Base-by-base conservation (phyloP, 2,113 vertebrate species). In the Phocoena sinus region DNA sequence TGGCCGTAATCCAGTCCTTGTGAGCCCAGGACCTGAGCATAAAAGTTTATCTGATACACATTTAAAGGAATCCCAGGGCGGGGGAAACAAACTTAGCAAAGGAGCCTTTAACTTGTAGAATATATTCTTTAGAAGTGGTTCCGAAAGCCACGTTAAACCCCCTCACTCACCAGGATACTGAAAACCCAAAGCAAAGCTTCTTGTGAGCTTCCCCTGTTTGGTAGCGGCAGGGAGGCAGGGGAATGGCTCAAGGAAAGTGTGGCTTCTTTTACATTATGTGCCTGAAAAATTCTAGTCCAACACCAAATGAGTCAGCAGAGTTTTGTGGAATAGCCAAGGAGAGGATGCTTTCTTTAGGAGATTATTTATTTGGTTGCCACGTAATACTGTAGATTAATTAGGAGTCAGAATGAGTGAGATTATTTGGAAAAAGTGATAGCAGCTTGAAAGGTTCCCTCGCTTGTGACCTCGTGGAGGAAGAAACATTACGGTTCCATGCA, bases 311-410 rank as follows among this genome's bases (percentile, higher is more conserved):
- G 91, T 97, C 93, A 94, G 93, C 97, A 94, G 84, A 97, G 47
- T 92, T 94, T 94, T 97, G 71, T 85, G 77, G 73, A 97, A 95
- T 91, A 97, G 63, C 71, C 56, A 71, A 88, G 25, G 71, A 96
- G 58, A 89, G 56, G 85, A 86, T 94, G 79, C 26, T 94, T 96
- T 89, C 91, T 58, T 96, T 68, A 76, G 47, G 84, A 96, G 71
- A 94, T 71, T 97, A 87, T 97, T 97, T 97, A 96, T 96, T 96
- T 95, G 82, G 95, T 98, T 98, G 97, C 98, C 98, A 98, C 95
- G 95, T 79, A 97, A 97, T 97, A 97, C 20, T 86, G 68, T 50
- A 79, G 82, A 88, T 96, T 94, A 96, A 95, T 96, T 97, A 89
- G 96, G 93, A 94, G 73, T 77, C 93, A 95, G 89, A 97, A 95